These are phyloP conservation scores for Aleiodes sp. DNA, from an alignment of 1,140 invertebrate species.

Conservation along the genomic window DNA sequence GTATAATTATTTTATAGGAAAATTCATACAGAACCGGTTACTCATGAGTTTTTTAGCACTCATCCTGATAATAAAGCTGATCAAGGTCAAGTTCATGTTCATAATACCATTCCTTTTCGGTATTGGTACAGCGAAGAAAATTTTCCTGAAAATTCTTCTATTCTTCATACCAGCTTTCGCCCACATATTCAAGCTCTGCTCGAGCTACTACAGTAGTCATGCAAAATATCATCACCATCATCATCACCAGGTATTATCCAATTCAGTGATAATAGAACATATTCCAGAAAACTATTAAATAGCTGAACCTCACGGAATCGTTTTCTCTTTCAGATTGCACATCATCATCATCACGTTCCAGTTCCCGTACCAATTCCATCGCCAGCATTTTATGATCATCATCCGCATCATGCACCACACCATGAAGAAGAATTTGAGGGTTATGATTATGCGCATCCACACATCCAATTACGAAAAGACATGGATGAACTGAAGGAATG, in stretches of 20 bases:
- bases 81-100: constrained; percentile 81
- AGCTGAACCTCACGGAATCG: not conserved
- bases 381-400: constrained; percentile 24
- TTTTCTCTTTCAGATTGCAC: constrained; percentile 60
- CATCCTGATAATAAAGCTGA: constrained; percentile 80
- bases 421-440: constrained; percentile 55
- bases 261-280: too few species aligned
- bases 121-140: constrained; percentile 81
- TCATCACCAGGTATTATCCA: constrained; percentile 69
- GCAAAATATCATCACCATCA: constrained; percentile 81
- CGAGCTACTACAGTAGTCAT: constrained; percentile 79
- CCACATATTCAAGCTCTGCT: constrained; percentile 85
- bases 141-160: constrained; percentile 80
- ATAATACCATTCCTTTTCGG: constrained; percentile 78
- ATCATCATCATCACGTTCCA: constrained; percentile 69
- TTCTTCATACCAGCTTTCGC: constrained; percentile 83
- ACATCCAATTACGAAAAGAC: constrained; percentile 61
- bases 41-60: constrained; percentile 77
- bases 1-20: constrained; percentile 70
- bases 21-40: constrained; percentile 79
- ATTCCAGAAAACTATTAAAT: constrained; percentile 32
- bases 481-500: constrained; percentile 63
- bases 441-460: constrained; percentile 58
- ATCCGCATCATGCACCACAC: constrained; percentile 36
- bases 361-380: constrained; percentile 63